Percentiles rank a stretch among this genome's conserved stretches.
phyloP scores from a whole-genome alignment of 2,113 vertebrate species.

The Anhinga anhinga region DNA sequence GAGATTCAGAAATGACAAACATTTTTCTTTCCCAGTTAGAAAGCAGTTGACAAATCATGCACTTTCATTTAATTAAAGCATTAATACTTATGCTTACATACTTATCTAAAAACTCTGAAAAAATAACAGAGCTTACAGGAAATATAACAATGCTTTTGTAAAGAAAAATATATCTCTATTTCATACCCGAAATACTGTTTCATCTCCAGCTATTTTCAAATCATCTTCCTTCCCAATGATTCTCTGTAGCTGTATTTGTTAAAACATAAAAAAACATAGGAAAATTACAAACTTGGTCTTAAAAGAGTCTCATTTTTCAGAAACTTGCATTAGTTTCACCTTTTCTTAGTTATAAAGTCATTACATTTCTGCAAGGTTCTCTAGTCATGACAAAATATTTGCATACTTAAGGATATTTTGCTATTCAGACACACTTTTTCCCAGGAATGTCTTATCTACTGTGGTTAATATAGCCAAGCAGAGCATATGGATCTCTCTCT shows the following conservation, averaged over 20 bases:
- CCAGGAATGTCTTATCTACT: neutral
- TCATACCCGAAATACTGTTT: constrained; percentile 64
- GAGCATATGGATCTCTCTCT: neutral
- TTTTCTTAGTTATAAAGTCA: neutral
- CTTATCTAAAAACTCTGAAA: neutral
- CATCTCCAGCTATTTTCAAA: constrained; percentile 41
- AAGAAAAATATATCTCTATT: neutral
- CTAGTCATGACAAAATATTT: neutral
- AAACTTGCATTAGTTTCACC: neutral
- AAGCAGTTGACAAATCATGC: neutral
- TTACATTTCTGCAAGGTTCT: neutral
- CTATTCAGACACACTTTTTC: neutral
- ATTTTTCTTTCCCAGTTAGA: neutral
- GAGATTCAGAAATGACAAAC: neutral
- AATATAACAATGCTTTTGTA: neutral
- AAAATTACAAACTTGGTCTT: neutral
- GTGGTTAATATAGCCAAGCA: neutral
- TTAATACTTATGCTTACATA: neutral
- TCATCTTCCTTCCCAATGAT: constrained; percentile 87
- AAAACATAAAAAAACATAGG: constrained; percentile 14
- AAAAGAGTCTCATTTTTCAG: neutral
- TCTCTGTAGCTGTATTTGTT: constrained; percentile 84
- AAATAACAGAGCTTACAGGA: neutral
- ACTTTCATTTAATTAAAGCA: neutral
- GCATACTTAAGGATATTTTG: neutral